Percentiles rank a stretch among this genome's conserved stretches.
Evolutionary conservation across 2,113 vertebrate species (phyloP).

Genomic region (Ammodytes marinus): DNA sequence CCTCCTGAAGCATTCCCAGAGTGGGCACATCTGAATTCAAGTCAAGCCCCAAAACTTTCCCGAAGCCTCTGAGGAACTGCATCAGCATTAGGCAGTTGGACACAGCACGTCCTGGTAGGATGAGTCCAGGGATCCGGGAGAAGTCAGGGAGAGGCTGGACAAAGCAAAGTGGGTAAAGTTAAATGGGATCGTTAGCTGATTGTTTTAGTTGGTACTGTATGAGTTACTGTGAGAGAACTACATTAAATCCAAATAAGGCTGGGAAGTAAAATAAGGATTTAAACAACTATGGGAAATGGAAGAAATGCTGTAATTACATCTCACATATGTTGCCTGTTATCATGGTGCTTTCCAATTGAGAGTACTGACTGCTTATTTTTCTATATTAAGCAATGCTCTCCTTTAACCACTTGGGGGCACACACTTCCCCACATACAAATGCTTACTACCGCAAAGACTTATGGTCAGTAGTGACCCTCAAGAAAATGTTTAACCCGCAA

Average conservation of each 20-base stretch:
- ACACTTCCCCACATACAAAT: constrained; percentile 49
- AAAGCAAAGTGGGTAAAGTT: constrained; percentile 16
- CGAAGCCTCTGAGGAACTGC: constrained; percentile 97
- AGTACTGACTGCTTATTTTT: neutral
- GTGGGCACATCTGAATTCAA: constrained; percentile 91
- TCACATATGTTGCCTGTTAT: constrained; percentile 27
- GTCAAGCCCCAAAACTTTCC: constrained; percentile 96
- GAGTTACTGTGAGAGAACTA: neutral
- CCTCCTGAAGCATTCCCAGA: constrained; percentile 94
- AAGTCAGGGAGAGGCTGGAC: constrained; percentile 93
- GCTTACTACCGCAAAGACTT: constrained; percentile 17
- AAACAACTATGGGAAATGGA: neutral
- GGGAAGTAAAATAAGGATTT: neutral
- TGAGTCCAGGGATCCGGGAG: constrained; percentile 93
- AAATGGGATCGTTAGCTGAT: neutral
- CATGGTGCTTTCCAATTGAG: constrained; percentile 29
- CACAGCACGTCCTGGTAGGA: constrained; percentile 93
- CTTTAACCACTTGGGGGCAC: constrained; percentile 72
- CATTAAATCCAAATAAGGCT: neutral
- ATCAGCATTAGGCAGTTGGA: constrained; percentile 98
- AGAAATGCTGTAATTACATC: constrained; percentile 16
- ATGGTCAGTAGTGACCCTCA: neutral
- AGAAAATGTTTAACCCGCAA: constrained; percentile 8
- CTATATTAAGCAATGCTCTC: constrained; percentile 40
- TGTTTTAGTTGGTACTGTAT: neutral